Conservation (phyloP, 2,797 vertebrate genomes). For the Heterohyrax brucei region DNA sequence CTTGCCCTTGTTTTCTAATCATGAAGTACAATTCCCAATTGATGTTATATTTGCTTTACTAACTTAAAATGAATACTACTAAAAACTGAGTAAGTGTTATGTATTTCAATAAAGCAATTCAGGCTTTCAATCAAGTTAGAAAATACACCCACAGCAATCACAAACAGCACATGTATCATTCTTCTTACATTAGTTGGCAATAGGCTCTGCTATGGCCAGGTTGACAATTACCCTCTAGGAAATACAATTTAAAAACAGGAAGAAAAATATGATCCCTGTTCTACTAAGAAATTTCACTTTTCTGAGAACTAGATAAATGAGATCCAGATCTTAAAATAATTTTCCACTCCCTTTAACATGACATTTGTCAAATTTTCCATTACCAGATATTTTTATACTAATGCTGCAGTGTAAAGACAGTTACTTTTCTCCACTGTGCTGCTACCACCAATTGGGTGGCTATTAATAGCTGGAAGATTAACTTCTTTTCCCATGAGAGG, state of each 20-base stretch:
- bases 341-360: conserved; percentile 88
- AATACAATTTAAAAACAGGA: conserved; percentile 85
- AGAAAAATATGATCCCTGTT: conserved; percentile 83
- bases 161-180: conserved; percentile 37
- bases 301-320: conserved; percentile 87
- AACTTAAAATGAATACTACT: conserved; percentile 58
- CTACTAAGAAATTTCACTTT: conserved; percentile 85
- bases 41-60: conserved; percentile 66
- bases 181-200: conserved; percentile 69
- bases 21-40: conserved; percentile 61
- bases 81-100: conserved; percentile 17
- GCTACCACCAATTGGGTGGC: conserved; percentile 88
- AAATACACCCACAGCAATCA: conserved; percentile 58
- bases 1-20: conserved; percentile 36
- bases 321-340: conserved; percentile 86
- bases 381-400: conserved; percentile 84
- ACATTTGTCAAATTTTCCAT: conserved; percentile 85
- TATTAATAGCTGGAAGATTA: conserved; percentile 89
- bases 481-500: conserved; percentile 88
- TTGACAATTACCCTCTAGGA: conserved; percentile 83
- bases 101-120: conserved; percentile 63
- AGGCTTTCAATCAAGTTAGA: conserved; percentile 69
- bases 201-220: background rate
- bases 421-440: conserved; percentile 86
- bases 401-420: conserved; percentile 79